A percentile compares a stretch with the other conserved stretches of the same genome.
Evolutionary conservation across 2,888 invertebrate genomes (phyloP).

Genomic region (Actias luna): DNA sequence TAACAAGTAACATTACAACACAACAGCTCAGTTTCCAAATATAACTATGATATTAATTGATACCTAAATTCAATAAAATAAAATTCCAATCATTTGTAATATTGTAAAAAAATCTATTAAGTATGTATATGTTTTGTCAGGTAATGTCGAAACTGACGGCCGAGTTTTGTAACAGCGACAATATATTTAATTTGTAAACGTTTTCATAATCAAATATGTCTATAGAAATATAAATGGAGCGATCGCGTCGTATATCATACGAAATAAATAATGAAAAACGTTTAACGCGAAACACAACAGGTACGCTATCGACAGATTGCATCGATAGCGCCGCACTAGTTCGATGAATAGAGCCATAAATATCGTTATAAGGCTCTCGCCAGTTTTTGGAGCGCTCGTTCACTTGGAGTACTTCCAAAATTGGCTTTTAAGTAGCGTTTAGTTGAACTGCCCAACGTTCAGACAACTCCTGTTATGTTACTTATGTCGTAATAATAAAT

Average conservation of each 20-base stretch:
- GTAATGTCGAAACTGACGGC: background rate
- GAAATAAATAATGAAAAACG: conserved; percentile 9
- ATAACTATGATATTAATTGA: too few species aligned
- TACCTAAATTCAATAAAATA: too few species aligned
- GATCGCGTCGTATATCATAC: background rate
- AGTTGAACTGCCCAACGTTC: background rate
- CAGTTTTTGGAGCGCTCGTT: background rate
- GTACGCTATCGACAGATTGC: background rate
- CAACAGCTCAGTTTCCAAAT: too few species aligned
- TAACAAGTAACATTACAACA: too few species aligned
- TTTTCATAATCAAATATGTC: background rate
- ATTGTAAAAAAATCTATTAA: background rate
- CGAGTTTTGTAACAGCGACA: background rate
- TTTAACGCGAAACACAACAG: conserved; percentile 7
- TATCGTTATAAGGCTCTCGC: background rate
- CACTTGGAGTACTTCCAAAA: conserved; percentile 3
- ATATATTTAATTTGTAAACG: too few species aligned
- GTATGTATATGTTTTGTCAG: background rate
- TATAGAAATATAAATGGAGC: background rate
- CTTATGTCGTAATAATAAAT: background rate
- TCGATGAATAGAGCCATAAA: conserved; percentile 11
- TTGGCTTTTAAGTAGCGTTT: conserved; percentile 1
- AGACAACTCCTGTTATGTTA: background rate
- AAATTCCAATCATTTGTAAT: too few species aligned
- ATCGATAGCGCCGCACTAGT: conserved; percentile 4